Evolutionary conservation across 1,140 invertebrate genomes (phyloP), one percentile per base, ranked within the genome.

Genomic region (Zelostemma sp.): DNA sequence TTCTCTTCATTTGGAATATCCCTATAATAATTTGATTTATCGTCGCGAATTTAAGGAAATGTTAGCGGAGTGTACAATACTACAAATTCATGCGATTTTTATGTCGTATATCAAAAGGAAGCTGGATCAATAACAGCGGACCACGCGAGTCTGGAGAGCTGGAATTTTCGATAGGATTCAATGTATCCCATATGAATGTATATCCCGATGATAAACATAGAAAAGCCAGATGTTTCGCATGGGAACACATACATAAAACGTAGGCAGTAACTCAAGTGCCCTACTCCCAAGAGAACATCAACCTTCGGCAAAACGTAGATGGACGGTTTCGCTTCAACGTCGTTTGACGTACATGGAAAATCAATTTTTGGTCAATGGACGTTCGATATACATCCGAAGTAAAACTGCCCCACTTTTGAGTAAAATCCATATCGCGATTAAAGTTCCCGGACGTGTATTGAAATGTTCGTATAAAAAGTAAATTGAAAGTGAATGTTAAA

Each of bases 121-220:
- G 12, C 35, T 38, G 35, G 12, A 38, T 38, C 35, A 14, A 38
- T 38, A 38, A n/a, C 35, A 38, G 9, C 35, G n/a, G 35, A 38
- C 35, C 11, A 11, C n/a, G 12, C 35, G 9, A 11, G 35, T 38
- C 9, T 38, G 12, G 35, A 38, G 35, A 3, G 35, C 35, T 38
- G 35, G 35, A 38, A 38, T 38, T 38, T 38, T 38, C 35, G 35
- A 38, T 14, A 38, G 35, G 12, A 14, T n/a, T 38, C 35, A 14
- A 38, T 38, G n/a, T 38, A 38, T 5, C 35, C 9, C 12, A n/a
- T 14, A 14, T 38, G 35, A 11, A 38, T 38, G 12, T 14, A 38
- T 38, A 38, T 14, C 35, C 35, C 35, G n/a, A 38, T 38, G 35
- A 38, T 38, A 38, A 38, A 38, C 35, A 38, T 38, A 38, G 35